These are phyloP conservation scores for Antechinus stuartii DNA, from an alignment of 2,113 vertebrate species.

Conservation along the genomic window DNA sequence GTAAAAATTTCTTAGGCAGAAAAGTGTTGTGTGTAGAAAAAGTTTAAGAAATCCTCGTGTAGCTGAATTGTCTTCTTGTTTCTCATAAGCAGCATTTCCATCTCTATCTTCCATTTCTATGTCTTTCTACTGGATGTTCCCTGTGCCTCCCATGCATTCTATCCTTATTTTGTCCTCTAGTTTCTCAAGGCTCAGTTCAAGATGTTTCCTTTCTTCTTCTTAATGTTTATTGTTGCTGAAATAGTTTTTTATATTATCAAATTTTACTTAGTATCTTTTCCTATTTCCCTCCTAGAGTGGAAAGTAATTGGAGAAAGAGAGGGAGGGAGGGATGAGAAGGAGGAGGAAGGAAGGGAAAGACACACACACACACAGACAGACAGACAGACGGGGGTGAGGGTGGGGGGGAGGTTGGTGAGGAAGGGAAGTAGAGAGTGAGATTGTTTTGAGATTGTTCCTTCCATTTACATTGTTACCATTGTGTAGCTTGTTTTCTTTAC, in stretches of 20 bases:
- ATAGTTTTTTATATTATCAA: neutral
- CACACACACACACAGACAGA: too few relatives aligned
- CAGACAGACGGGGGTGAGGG: fast-evolving
- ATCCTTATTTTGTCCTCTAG: neutral
- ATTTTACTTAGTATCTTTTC: neutral
- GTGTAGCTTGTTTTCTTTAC: too few relatives aligned
- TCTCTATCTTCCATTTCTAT: neutral
- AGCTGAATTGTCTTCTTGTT: neutral
- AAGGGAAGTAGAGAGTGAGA: too few relatives aligned
- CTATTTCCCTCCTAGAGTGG: neutral
- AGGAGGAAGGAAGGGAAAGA: too few relatives aligned
- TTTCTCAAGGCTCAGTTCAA: neutral
- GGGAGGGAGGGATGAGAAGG: too few relatives aligned
- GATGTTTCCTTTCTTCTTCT: neutral
- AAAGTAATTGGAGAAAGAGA: too few relatives aligned
- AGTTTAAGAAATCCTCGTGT: too few relatives aligned
- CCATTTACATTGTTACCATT: too few relatives aligned
- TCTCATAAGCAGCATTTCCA: neutral
- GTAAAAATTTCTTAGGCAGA: too few relatives aligned
- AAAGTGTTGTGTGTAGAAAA: too few relatives aligned
- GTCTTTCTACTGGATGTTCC: neutral
- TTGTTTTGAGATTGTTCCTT: too few relatives aligned
- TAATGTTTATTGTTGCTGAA: neutral
- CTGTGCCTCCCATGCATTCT: neutral
- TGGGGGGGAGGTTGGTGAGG: too few relatives aligned